phyloP scores from a whole-genome alignment of 1,140 invertebrate species.

The Copidosoma floridanum region DNA sequence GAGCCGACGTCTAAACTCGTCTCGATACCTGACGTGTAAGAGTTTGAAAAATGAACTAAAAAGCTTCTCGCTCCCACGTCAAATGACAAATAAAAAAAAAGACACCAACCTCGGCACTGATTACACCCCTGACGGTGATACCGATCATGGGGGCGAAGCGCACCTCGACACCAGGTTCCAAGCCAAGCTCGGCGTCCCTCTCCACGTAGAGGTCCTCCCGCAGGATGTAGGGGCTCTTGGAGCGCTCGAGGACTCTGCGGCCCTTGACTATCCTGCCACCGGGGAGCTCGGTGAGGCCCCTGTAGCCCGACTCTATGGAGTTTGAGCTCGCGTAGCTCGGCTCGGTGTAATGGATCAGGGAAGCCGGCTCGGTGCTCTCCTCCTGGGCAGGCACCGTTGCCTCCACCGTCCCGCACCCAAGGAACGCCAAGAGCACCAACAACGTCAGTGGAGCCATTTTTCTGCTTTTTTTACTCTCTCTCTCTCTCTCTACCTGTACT shows the following conservation, averaged over 20 bases:
- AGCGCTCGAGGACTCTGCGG: conserved; percentile 54
- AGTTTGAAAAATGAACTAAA: no score
- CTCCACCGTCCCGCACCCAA: no score
- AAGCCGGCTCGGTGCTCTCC: conserved; percentile 31
- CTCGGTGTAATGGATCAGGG: conserved; percentile 53
- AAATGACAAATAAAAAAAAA: background rate
- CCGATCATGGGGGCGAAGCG: conserved; percentile 86
- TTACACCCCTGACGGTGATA: conserved; percentile 82
- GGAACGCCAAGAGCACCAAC: conserved; percentile 1
- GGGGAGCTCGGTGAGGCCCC: conserved; percentile 59
- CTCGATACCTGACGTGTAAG: no score
- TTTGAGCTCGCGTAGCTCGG: conserved; percentile 36
- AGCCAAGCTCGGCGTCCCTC: conserved; percentile 68
- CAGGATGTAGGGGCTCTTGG: conserved; percentile 74
- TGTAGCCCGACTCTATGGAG: conserved; percentile 30
- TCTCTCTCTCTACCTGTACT: no score
- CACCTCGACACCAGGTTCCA: conserved; percentile 84
- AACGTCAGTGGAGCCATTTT: no score
- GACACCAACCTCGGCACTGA: conserved; percentile 79
- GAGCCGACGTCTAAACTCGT: no score
- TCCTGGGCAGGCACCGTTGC: background rate
- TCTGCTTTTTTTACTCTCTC: no score
- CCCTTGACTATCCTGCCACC: conserved; percentile 62
- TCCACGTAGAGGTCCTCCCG: conserved; percentile 80
- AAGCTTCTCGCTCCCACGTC: background rate